Evolutionary conservation across 2,113 vertebrate genomes (phyloP), one percentile per base, ranked within the genome.

Genomic region (Elanus axillaris): DNA sequence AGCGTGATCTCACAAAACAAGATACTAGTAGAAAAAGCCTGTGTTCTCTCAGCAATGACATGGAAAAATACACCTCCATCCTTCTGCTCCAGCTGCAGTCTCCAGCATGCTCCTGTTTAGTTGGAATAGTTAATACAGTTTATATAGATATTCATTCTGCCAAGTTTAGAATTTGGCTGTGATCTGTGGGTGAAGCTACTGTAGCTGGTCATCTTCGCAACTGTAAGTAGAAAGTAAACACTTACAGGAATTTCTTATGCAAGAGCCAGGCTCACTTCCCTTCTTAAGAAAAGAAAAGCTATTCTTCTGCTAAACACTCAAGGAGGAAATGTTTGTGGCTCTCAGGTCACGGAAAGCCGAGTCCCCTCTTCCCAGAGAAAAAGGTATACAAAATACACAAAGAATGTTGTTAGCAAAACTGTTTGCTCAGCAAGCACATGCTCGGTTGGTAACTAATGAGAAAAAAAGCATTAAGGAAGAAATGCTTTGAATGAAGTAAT

Each of bases 251-350:
- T 95, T 75, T 85, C 92, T 97, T 68, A 64, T 88, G 96, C 94
- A 97, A 96, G 95, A 96, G 93, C 85, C 78, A 86, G 95, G 50
- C 95, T 95, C 67, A 86, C 96, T 96, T 96, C 93, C 93, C 95
- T 95, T 91, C 80, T 76, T 36, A 21, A 94, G 77, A 52, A 81
- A 87, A 79, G 87, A n/a, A 87, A 88, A 93, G 32, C 31, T 69
- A 2, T 60, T 76, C 90, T 78, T 75, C 53, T 83, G 36, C 78
- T 90, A 45, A 73, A 21, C 0, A 2, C 88, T 88, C 29, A 2
- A 42, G 55, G 59, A 73, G 67, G 67, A 96, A 97, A 79, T 63
- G 47, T 77, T 94, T 90, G 82, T 83, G 82, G 38, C 78, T 93
- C 71, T 14, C 13, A 16, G 76, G 55, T 64, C 48, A 53, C 1